These are phyloP conservation scores for Amia ocellicauda DNA, from an alignment of 2,113 vertebrate species.

Conservation along the genomic window DNA sequence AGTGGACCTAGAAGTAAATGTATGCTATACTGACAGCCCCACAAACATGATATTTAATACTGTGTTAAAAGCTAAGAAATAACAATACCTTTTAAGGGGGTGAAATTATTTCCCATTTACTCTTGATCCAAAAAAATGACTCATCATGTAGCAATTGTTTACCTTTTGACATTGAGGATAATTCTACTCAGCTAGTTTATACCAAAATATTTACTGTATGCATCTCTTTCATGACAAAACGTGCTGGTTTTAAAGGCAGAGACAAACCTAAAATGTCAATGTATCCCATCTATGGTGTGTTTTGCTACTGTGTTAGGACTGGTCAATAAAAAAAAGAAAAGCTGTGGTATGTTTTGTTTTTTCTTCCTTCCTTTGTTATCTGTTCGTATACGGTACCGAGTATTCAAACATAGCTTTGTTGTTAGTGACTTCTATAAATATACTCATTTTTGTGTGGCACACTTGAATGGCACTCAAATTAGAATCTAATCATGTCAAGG, in stretches of 20 bases:
- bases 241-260: slow-evolving; percentile 21
- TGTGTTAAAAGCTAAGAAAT: slow-evolving; percentile 65
- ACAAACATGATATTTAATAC: slow-evolving; percentile 38
- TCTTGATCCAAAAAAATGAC: slow-evolving; percentile 61
- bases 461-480: slow-evolving; percentile 20
- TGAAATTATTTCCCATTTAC: slow-evolving; percentile 61
- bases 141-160: slow-evolving; percentile 71
- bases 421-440: slow-evolving; percentile 8
- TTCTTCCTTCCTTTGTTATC: slow-evolving; percentile 2
- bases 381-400: background rate
- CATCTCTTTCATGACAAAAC: slow-evolving; percentile 43
- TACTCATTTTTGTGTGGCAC: slow-evolving; percentile 15
- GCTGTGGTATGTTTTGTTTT: background rate
- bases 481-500: slow-evolving; percentile 38
- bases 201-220: slow-evolving; percentile 53
- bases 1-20: too few species aligned
- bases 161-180: slow-evolving; percentile 66
- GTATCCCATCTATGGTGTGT: background rate
- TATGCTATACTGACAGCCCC: too few species aligned
- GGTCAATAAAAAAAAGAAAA: background rate
- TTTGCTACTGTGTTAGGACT: background rate
- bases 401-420: slow-evolving; percentile 7
- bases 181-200: slow-evolving; percentile 44
- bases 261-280: slow-evolving; percentile 7
- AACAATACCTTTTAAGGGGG: slow-evolving; percentile 61